A percentile compares a stretch with the other conserved stretches of the same genome.
phyloP scores from a whole-genome alignment of 2,888 invertebrate genomes.

The Meliscaeva auricollis region DNA sequence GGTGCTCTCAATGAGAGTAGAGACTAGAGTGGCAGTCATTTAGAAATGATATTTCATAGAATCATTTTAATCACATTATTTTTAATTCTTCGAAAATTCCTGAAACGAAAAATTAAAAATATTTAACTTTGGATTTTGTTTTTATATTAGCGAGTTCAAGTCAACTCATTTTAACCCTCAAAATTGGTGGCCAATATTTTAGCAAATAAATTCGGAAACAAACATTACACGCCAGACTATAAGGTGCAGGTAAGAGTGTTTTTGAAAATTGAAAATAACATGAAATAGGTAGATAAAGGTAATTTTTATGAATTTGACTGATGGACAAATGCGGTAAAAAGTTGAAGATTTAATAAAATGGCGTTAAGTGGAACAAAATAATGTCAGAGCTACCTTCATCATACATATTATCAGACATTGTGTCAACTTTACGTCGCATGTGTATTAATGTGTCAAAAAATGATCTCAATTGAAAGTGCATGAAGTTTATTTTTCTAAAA shows the following conservation, averaged over 20 bases:
- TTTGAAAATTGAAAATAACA: background rate
- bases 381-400: constrained; percentile 39
- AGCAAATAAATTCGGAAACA: background rate
- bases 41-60: no score
- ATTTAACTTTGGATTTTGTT: no score
- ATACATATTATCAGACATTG: constrained; percentile 17
- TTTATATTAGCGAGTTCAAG: no score
- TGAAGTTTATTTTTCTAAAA: background rate
- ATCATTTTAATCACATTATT: no score
- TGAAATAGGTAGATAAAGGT: background rate
- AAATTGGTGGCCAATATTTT: background rate
- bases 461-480: constrained; percentile 27
- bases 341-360: constrained; percentile 52
- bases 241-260: background rate
- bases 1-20: background rate
- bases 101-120: no score
- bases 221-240: background rate
- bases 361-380: constrained; percentile 57
- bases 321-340: constrained; percentile 46
- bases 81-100: no score
- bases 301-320: background rate
- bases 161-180: no score
- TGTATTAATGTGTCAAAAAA: constrained; percentile 53
- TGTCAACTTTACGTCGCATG: constrained; percentile 57
- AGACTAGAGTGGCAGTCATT: no score